Percentiles rank a stretch among this genome's conserved stretches.
These are phyloP conservation scores for Eremophila alpestris DNA, from an alignment of 2,797 vertebrate genomes.

Conservation along the genomic window DNA sequence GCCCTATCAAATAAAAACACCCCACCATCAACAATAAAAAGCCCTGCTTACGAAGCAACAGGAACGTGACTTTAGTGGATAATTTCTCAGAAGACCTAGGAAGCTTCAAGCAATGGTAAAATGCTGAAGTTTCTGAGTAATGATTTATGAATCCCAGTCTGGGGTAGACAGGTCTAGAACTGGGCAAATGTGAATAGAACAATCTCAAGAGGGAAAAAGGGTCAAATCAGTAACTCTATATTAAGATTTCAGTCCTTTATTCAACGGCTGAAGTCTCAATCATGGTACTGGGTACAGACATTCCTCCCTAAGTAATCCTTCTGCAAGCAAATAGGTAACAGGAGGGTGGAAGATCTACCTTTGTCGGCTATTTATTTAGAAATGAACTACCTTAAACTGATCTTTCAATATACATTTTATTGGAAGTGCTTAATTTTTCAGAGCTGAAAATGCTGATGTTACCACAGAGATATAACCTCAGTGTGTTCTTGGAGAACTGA, in stretches of 20 bases:
- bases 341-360: background rate
- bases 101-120: background rate
- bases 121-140: background rate
- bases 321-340: background rate
- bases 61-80: background rate
- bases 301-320: background rate
- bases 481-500: background rate
- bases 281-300: background rate
- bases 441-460: background rate
- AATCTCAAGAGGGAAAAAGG: background rate
- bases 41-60: fast-evolving
- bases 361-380: background rate
- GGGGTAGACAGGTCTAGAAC: background rate
- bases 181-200: background rate
- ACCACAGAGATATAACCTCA: background rate
- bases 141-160: fast-evolving
- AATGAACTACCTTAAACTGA: background rate
- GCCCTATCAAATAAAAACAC: fast-evolving
- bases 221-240: background rate
- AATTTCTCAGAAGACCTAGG: background rate
- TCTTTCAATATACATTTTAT: background rate
- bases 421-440: background rate
- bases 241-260: background rate
- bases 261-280: background rate
- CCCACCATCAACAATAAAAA: fast-evolving